Evolutionary conservation across 1,140 invertebrate species (phyloP), one percentile per base, ranked within the genome.

Genomic region (Drosophila micromelanica): DNA sequence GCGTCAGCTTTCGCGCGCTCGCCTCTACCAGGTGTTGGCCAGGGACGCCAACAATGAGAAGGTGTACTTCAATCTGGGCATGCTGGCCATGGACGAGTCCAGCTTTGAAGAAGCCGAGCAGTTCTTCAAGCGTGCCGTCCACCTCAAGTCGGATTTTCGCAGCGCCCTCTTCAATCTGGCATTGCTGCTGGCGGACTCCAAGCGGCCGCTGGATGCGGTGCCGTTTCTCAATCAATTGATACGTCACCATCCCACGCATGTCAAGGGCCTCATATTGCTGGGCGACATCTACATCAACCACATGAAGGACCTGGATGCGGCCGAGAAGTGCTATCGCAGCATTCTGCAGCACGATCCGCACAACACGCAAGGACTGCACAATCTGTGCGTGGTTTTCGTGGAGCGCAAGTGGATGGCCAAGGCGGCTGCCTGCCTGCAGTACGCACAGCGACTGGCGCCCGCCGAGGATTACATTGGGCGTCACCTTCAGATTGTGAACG

Each of bases 281-380:
- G 98, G 98, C 12, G 98, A 99, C 91, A 98, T 99, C 80, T 98
- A 98, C 92, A 98, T 99, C 42, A 99, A 99, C 92, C 96, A 96
- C 72, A 96, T 98, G 74, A 98, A 98, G 91, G 97, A 99, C 92
- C 92, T 99, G 80, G 97, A 98, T 90, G 96, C 96, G 1, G 97
- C 97, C 20, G 97, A 98, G 93, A 96, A 98, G 95, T 98, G 98
- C 91, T 99, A 99, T 92, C 94, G 95, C 48, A 94, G 95, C 68
- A 98, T 99, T 76, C 91, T 99, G 1, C 94, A 96, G 76, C 91
- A 97, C 42, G 98, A 99, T 72, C 96, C 98, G 0, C 95, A 95
- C 57, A 98, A 99, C 91, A 96, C 98, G 54, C 98, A 99, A 93
- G 98, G 97, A 3, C 93, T 98, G 32, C 98, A 99, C 92, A 99